phyloP scores from a whole-genome alignment of 2,797 vertebrate species.

The Ctenopoma kingsleyae region DNA sequence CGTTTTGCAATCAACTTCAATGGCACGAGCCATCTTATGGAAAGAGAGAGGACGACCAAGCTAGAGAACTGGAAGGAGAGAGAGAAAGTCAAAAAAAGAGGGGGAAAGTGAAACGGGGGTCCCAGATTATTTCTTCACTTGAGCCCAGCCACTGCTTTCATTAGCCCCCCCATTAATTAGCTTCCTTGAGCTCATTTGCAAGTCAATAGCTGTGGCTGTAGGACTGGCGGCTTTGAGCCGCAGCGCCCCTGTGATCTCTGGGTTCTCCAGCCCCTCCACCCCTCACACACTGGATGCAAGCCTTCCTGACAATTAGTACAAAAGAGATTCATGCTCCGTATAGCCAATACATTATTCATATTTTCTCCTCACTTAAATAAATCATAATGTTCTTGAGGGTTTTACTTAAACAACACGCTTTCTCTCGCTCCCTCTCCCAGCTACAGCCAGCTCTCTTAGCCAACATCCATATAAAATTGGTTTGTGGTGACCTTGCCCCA shows the following conservation, averaged over 20 bases:
- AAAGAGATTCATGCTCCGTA: conserved; percentile 90
- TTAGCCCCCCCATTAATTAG: conserved; percentile 97
- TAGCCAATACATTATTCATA: conserved; percentile 92
- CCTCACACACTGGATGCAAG: conserved; percentile 84
- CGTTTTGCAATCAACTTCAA: conserved; percentile 93
- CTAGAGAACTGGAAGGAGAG: conserved; percentile 22
- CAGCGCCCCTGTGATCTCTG: conserved; percentile 93
- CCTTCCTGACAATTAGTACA: conserved; percentile 95
- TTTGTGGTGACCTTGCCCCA: conserved; percentile 73
- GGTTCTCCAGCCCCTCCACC: conserved; percentile 88
- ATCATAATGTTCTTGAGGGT: conserved; percentile 90
- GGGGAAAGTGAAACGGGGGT: conserved; percentile 70
- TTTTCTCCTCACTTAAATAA: conserved; percentile 90
- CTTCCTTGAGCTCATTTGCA: conserved; percentile 99
- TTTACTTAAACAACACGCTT: conserved; percentile 85
- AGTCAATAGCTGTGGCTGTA: conserved; percentile 95
- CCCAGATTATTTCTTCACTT: conserved; percentile 89
- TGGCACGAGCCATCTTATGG: conserved; percentile 85
- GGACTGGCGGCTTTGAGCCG: conserved; percentile 94
- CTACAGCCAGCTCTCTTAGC: conserved; percentile 29
- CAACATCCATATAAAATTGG: conserved; percentile 53
- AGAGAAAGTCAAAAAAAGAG: conserved; percentile 48
- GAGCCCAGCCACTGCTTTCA: conserved; percentile 93
- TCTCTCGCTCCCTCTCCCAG: conserved; percentile 49
- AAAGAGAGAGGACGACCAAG: conserved; percentile 52